Percentiles rank a stretch among this genome's conserved stretches.
phyloP scores from a whole-genome alignment of 2,113 vertebrate species.

The Erpornis zantholeuca region DNA sequence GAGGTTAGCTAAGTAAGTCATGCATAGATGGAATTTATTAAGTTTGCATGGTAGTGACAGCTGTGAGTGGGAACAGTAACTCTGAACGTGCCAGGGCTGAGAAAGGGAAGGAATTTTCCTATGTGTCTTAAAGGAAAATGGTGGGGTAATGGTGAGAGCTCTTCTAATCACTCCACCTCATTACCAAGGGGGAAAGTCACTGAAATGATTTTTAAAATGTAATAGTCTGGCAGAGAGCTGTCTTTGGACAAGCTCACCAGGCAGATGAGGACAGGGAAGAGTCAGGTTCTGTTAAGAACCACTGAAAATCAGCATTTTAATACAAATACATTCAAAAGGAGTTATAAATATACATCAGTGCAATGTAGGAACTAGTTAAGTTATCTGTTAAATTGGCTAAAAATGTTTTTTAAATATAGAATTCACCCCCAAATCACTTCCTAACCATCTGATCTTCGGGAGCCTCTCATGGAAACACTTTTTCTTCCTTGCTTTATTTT shows the following conservation, averaged over 20 bases:
- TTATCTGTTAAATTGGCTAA: slow-evolving; percentile 37
- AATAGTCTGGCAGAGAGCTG: slow-evolving; percentile 35
- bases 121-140: slow-evolving; percentile 45
- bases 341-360: slow-evolving; percentile 8
- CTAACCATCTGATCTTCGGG: slow-evolving; percentile 29
- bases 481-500: neutral
- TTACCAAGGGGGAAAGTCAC: slow-evolving; percentile 37
- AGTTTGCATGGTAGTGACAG: slow-evolving; percentile 60
- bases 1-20: slow-evolving; percentile 68
- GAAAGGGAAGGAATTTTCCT: slow-evolving; percentile 52
- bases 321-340: slow-evolving; percentile 30
- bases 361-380: slow-evolving; percentile 23
- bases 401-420: slow-evolving; percentile 27
- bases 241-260: slow-evolving; percentile 39
- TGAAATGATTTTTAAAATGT: slow-evolving; percentile 45
- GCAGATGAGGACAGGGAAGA: slow-evolving; percentile 11
- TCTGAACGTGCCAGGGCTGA: slow-evolving; percentile 46
- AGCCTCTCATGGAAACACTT: neutral
- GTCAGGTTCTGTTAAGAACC: neutral
- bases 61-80: slow-evolving; percentile 58
- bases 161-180: slow-evolving; percentile 45
- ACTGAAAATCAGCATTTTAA: slow-evolving; percentile 30
- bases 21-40: slow-evolving; percentile 70
- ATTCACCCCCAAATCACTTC: slow-evolving; percentile 15
- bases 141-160: slow-evolving; percentile 51